Base-by-base conservation (phyloP, 2,888 invertebrate species). In the Criorhina ranunculi region DNA sequence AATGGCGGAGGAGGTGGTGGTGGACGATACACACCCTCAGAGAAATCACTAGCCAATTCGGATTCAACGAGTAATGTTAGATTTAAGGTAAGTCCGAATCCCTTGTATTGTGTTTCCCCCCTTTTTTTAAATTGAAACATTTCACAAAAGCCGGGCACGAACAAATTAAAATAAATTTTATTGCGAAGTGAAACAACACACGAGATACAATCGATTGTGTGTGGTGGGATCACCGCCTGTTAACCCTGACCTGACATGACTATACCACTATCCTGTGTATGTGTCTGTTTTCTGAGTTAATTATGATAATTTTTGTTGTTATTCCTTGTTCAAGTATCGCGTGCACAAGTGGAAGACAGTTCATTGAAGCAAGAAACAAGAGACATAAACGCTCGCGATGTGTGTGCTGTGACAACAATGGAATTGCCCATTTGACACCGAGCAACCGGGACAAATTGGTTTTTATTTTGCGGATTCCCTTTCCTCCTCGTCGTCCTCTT, bases 1-100 rank as follows among this genome's bases (percentile, higher is more conserved):
- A 67, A 49, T 29, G 44, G 70, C 9, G 78, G 75, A 35, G 81
- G 77, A 12, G 86, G 82, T 59, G 82, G 88, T 35, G 88, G 89
- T 12, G 90, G 90, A 17, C 90, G 89, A 59, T 90, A 90, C 86
- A 90, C 91, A 44, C 91, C 91, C n/a, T 91, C 91, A 8, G 91
- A 91, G 59, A 91, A 91, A 86, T 91, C 91, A 53, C 87, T 91
- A 73, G 89, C 90, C 66, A 91, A 91, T 87, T 91, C 91, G 12
- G 91, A 91, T 88, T 90, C 90, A 44, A 89, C 89, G 69, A 91
- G 90, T 87, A 91, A 91, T 88, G 91, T 91, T 86, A 89, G 91
- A 85, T 91, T 91, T 88, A 91, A 91, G 91, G 91, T 91, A 88
- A 89, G 90, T 87, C 2, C 12, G 44, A 15, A 1, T n/a, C n/a